phyloP scores from a whole-genome alignment of 1,140 invertebrate species.

The Archivesica marissinica region DNA sequence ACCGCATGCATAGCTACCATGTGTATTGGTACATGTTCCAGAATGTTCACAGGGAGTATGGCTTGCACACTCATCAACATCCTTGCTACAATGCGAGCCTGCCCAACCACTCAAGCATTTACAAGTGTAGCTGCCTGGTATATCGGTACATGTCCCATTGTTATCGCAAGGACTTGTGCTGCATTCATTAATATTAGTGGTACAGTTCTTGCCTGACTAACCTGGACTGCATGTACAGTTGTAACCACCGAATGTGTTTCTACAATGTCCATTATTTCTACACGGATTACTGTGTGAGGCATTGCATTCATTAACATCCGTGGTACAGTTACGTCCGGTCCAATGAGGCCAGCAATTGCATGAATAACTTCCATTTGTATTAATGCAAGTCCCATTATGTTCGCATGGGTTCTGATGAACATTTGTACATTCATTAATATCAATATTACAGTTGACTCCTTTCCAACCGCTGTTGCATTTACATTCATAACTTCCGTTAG shows the following conservation, averaged over 20 bases:
- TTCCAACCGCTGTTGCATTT: neutral
- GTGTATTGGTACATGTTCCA: neutral
- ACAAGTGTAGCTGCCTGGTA: conserved; percentile 41
- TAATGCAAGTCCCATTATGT: conserved; percentile 55
- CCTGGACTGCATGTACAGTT: conserved; percentile 40
- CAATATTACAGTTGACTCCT: neutral
- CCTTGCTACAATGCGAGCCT: conserved; percentile 9
- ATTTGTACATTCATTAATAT: conserved; percentile 52
- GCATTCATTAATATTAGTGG: neutral
- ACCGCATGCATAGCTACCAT: neutral
- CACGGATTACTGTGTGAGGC: neutral
- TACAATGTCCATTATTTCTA: conserved; percentile 17
- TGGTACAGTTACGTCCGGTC: conserved; percentile 47
- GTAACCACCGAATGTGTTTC: conserved; percentile 13
- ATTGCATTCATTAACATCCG: conserved; percentile 65
- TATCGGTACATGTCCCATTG: conserved; percentile 27
- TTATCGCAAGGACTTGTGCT: too few relatives aligned
- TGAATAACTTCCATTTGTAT: conserved; percentile 51
- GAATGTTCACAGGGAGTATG: neutral
- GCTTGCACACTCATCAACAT: too few relatives aligned
- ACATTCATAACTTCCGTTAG: conserved; percentile 3
- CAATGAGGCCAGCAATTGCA: conserved; percentile 47
- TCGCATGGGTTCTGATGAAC: conserved; percentile 29
- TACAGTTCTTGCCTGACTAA: conserved; percentile 31
- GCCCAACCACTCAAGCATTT: conserved; percentile 35